Evolutionary conservation across 2,888 invertebrate species (phyloP), one percentile per base, ranked within the genome.

Genomic region (Xanthia icteritia): DNA sequence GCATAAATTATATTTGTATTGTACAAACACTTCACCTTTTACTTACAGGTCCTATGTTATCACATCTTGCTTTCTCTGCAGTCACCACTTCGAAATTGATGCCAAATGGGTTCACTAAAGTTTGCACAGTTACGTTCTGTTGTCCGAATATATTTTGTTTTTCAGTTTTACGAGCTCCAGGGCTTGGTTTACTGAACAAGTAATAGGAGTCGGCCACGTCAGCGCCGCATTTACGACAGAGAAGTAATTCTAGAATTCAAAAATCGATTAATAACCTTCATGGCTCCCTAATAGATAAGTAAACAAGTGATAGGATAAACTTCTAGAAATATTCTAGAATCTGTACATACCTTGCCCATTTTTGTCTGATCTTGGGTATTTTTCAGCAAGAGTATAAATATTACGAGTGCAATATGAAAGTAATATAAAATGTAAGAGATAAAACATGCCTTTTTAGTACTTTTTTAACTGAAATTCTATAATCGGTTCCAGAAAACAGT

Each of bases 181-280:
- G 96, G 88, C 97, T 97, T 75, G 93, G 86, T 89, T 97, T 95
- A 88, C 93, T 97, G 71, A 97, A 94, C 84, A 97, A 90, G 88
- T 97, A 96, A 91, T 95, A 92, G 27, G 97, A 95, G 87, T 97
- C 97, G 3, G 97, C 97, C 83, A 97, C 93, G 90, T 97, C 97
- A 85, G 96, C 95, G 31, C 97, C 97, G 90, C 97, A 97, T 90
- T 96, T 94, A 45, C 97, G 97, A 89, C 97, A 97, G 51, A 97
- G 90, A 70, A 97, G 92, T 85, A 96, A 92, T 92, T 97, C 97
- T 97, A 93, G 76, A 95, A 83, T 81, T 82, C 5, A 82, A 86
- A 75, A 69, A 77, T 27, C 9, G 61, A 67, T 70, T 42, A 69
- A 39, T 48, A 73, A 71, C 20, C 20, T 45, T 54, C 51, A 36